Evolutionary conservation across 2,888 invertebrate genomes (phyloP).

Genomic region (Diaprepes abbreviatus): DNA sequence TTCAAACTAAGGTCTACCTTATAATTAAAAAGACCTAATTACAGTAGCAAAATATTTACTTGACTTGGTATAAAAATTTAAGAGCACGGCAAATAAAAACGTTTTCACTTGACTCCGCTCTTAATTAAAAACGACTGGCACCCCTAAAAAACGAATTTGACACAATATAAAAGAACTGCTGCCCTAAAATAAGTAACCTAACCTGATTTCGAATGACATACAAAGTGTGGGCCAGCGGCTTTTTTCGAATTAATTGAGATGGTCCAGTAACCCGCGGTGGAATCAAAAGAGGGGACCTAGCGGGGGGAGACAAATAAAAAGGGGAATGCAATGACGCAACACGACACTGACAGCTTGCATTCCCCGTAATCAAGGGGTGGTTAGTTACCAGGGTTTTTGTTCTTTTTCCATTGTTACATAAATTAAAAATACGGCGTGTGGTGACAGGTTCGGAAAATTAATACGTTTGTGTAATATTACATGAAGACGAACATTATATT

Average conservation of each 20-base stretch:
- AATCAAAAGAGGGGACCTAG: slow-evolving; percentile 36
- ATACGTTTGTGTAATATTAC: neutral
- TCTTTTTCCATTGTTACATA: slow-evolving; percentile 54
- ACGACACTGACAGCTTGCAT: slow-evolving; percentile 54
- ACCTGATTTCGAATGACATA: slow-evolving; percentile 52
- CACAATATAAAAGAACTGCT: slow-evolving; percentile 27
- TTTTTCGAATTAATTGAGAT: slow-evolving; percentile 51
- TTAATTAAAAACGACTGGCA: slow-evolving; percentile 8
- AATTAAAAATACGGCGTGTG: slow-evolving; percentile 51
- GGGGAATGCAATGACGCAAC: slow-evolving; percentile 36
- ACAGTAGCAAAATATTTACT: neutral
- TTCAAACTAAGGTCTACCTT: neutral
- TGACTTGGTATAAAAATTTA: neutral
- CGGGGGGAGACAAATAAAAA: slow-evolving; percentile 24
- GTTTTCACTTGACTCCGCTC: slow-evolving; percentile 10
- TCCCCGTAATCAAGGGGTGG: slow-evolving; percentile 54
- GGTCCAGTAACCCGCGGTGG: slow-evolving; percentile 53
- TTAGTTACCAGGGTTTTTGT: slow-evolving; percentile 53
- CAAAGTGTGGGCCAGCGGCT: slow-evolving; percentile 49
- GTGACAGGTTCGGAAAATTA: slow-evolving; percentile 19
- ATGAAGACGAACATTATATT: neutral
- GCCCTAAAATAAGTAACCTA: slow-evolving; percentile 42
- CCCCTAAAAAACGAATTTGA: slow-evolving; percentile 22
- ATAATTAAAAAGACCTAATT: neutral
- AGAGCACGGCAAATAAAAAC: slow-evolving; percentile 4